Conservation (phyloP, 2,113 vertebrate species). For the Rynchops niger region DNA sequence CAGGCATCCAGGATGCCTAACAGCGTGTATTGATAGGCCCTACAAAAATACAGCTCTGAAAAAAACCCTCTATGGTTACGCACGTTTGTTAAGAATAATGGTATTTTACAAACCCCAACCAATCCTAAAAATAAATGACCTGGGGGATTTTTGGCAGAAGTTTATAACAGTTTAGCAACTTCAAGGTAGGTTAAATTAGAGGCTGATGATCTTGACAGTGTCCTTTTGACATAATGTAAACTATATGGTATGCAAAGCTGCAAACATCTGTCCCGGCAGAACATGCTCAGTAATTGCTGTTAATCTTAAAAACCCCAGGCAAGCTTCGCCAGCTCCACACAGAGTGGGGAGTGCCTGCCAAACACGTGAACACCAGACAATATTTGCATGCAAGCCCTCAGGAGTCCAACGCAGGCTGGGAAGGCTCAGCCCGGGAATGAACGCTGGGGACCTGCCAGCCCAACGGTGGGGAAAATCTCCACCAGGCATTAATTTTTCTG, state of each 20-base stretch:
- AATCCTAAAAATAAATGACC: constrained; percentile 20
- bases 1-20: background rate
- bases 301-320: background rate
- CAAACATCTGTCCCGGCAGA: constrained; percentile 22
- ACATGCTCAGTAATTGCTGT: background rate
- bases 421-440: background rate
- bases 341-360: background rate
- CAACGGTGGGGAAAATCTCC: background rate
- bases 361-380: background rate
- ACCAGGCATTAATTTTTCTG: background rate
- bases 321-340: background rate
- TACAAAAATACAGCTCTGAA: background rate
- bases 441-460: background rate
- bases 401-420: background rate
- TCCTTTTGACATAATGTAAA: constrained; percentile 50
- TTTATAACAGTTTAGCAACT: background rate
- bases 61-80: background rate
- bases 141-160: background rate
- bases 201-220: constrained; percentile 5
- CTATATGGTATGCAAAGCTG: constrained; percentile 34
- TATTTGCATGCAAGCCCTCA: background rate
- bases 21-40: background rate
- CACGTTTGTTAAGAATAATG: background rate
- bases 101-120: background rate
- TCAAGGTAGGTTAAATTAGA: constrained; percentile 34